Conservation (phyloP, 92 coral and sea anemone species). For the Siderastrea radians region DNA sequence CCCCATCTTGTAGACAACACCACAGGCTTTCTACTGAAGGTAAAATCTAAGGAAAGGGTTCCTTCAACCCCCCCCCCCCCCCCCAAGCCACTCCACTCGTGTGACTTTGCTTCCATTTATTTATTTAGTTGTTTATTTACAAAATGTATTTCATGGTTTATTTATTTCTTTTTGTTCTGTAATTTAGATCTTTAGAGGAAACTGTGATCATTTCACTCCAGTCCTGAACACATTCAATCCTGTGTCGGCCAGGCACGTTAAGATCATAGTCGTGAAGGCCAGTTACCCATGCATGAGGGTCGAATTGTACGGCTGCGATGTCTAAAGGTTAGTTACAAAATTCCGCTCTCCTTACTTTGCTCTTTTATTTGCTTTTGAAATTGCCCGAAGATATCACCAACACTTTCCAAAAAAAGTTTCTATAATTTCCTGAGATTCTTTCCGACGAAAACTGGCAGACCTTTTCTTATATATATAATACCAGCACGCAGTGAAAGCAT, state of each 20-base stretch:
- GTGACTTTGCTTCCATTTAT: background rate
- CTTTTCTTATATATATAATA: no score
- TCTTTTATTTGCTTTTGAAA: background rate
- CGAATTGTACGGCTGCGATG: constrained; percentile 91
- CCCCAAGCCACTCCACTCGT: background rate
- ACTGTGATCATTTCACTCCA: constrained; percentile 97
- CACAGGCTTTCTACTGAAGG: no score
- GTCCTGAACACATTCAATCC: constrained; percentile 82
- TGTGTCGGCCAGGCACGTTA: constrained; percentile 79
- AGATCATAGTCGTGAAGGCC: constrained; percentile 76
- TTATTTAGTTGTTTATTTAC: background rate
- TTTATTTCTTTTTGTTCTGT: background rate
- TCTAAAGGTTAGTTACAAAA: constrained; percentile 23
- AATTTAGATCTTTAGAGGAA: constrained; percentile 81
- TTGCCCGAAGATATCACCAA: no score
- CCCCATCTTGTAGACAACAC: no score
- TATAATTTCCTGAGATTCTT: no score
- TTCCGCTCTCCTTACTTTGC: background rate
- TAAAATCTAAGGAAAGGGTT: no score
- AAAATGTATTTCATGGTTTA: background rate
- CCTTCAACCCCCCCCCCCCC: no score
- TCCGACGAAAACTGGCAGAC: no score
- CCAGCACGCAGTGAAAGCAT: no score
- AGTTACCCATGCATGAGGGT: constrained; percentile 85
- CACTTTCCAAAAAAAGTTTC: no score